phyloP scores from a whole-genome alignment of 2,113 vertebrate genomes.

The Podocnemis expansa region DNA sequence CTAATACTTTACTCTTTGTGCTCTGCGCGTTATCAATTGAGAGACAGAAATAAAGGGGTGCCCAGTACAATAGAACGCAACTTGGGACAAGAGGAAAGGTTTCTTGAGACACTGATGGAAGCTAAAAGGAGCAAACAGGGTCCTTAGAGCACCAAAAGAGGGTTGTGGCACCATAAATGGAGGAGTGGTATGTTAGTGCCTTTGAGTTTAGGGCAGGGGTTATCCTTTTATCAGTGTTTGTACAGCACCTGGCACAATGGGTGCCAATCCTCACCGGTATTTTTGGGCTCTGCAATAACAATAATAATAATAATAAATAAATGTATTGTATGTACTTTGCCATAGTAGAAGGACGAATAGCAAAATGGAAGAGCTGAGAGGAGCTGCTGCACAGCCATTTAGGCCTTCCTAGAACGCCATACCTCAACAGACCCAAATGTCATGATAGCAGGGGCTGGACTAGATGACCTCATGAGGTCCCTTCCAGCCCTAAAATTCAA shows the following conservation, averaged over 20 bases:
- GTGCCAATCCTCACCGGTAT: neutral
- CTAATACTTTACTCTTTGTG: neutral
- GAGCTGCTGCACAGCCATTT: neutral
- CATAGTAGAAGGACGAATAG: neutral
- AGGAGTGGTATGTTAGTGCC: neutral
- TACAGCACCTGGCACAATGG: neutral
- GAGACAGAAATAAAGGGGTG: neutral
- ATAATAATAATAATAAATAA: neutral
- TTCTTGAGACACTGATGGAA: neutral
- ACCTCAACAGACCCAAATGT: neutral
- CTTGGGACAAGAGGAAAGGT: neutral
- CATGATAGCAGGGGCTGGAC: too few relatives aligned
- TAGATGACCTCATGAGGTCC: too few relatives aligned
- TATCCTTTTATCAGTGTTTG: fast-evolving
- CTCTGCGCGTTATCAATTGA: neutral
- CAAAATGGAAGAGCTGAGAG: neutral
- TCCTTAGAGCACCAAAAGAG: neutral
- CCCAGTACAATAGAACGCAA: fast-evolving
- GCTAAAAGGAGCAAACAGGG: neutral
- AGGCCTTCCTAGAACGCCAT: neutral
- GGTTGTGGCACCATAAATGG: neutral
- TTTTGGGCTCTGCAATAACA: neutral
- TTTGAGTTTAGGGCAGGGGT: fast-evolving
- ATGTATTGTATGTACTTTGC: neutral
- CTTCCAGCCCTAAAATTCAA: too few relatives aligned